phyloP scores from a whole-genome alignment of 1,140 invertebrate genomes.

The Penaeus japonicus region DNA sequence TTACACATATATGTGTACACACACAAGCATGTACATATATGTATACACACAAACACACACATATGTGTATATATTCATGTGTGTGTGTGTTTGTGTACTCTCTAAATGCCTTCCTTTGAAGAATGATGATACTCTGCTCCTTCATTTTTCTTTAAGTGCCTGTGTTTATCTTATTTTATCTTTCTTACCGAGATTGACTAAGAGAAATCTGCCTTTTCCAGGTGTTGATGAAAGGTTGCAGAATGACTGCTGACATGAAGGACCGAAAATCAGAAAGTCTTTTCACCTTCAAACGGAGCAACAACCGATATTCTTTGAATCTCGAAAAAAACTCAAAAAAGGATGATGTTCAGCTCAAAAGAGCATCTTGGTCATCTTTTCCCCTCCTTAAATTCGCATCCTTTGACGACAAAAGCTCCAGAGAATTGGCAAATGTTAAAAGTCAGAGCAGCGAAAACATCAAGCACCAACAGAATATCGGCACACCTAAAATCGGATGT shows the following conservation, averaged over 20 bases:
- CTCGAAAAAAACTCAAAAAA: conserved; percentile 23
- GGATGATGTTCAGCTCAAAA: conserved; percentile 33
- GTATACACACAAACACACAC: too few relatives aligned
- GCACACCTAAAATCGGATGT: conserved; percentile 12
- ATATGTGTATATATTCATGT: too few relatives aligned
- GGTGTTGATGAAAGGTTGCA: too few relatives aligned
- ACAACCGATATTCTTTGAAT: conserved; percentile 34
- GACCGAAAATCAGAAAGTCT: conserved; percentile 21
- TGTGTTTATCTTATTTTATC: too few relatives aligned
- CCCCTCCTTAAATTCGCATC: conserved; percentile 23
- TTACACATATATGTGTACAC: too few relatives aligned
- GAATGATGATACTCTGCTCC: too few relatives aligned
- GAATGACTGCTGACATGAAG: neutral
- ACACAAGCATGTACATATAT: too few relatives aligned
- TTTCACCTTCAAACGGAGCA: conserved; percentile 27
- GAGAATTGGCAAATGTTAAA: neutral
- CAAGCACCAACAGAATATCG: neutral
- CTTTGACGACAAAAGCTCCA: neutral
- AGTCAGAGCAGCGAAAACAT: conserved; percentile 20
- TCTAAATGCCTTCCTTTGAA: too few relatives aligned
- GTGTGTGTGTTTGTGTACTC: too few relatives aligned
- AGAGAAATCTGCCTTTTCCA: too few relatives aligned
- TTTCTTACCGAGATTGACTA: too few relatives aligned
- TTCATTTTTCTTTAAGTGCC: too few relatives aligned
- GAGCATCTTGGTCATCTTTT: conserved; percentile 41